Percentiles rank a stretch among this genome's conserved stretches.
phyloP scores from a whole-genome alignment of 2,797 vertebrate genomes.

The Nothura maculosa region DNA sequence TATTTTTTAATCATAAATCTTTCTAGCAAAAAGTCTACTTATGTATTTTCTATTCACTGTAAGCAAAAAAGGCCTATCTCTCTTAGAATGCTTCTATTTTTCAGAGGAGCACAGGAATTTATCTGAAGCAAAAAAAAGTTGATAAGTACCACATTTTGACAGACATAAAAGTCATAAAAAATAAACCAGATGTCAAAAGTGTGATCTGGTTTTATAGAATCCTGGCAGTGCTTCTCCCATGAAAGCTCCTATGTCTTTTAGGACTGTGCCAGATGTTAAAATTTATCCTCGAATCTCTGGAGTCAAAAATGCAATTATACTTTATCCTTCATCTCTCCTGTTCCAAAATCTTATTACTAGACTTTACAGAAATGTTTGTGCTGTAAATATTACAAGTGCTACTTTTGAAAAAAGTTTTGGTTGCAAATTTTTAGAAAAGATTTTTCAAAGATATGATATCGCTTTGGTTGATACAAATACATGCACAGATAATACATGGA shows the following conservation, averaged over 20 bases:
- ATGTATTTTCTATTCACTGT: not conserved
- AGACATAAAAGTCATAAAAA: not conserved
- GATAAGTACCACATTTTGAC: not conserved
- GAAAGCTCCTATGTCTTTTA: not conserved
- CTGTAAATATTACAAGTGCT: constrained; percentile 22
- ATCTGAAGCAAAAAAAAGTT: not conserved
- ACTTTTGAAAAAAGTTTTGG: not conserved
- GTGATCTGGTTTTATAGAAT: not conserved
- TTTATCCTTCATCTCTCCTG: constrained; percentile 36
- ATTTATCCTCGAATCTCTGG: constrained; percentile 46
- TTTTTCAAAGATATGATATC: not conserved
- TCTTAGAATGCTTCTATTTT: not conserved
- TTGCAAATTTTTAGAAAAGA: not conserved
- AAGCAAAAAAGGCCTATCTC: not conserved
- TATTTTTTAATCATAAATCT: constrained; percentile 19
- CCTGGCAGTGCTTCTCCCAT: not conserved
- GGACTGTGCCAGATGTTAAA: constrained; percentile 26
- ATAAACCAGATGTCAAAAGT: not conserved
- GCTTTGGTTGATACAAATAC: not conserved
- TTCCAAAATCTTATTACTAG: constrained; percentile 56
- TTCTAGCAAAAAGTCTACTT: not conserved
- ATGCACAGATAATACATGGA: not conserved
- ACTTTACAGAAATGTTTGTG: constrained; percentile 38
- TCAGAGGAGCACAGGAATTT: not conserved
- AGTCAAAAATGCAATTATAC: constrained; percentile 49